These are phyloP conservation scores for Ectropis crepuscularia DNA, from an alignment of 2,888 invertebrate species.

Conservation along the genomic window DNA sequence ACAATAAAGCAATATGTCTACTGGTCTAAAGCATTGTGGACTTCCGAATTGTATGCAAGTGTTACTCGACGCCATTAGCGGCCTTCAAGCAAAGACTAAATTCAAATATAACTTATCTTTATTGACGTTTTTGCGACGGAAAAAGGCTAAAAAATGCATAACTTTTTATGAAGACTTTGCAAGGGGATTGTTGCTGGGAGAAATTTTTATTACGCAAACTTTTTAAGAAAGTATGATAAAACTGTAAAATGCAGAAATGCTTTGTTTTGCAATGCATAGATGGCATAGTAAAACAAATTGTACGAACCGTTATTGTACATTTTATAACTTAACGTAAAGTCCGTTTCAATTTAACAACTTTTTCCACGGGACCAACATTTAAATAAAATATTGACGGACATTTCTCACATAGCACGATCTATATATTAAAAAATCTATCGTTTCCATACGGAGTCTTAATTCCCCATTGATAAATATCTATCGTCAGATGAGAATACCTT, in stretches of 20 bases:
- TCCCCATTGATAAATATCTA: no score
- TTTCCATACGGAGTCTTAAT: no score
- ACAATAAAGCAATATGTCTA: slow-evolving; percentile 80
- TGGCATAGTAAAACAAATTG: neutral
- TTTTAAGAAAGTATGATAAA: slow-evolving; percentile 60
- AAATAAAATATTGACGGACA: no score
- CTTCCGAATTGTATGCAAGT: slow-evolving; percentile 74
- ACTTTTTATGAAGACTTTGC: slow-evolving; percentile 44
- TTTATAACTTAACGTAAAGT: no score
- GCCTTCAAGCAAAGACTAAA: slow-evolving; percentile 54
- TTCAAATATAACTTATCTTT: slow-evolving; percentile 46
- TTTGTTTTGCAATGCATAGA: slow-evolving; percentile 1
- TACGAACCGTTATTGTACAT: neutral
- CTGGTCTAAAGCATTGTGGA: slow-evolving; percentile 74
- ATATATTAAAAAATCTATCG: no score
- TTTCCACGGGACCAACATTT: no score
- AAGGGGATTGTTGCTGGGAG: slow-evolving; percentile 44
- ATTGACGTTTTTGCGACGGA: slow-evolving; percentile 54
- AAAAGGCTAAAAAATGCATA: slow-evolving; percentile 64
- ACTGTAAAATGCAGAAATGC: slow-evolving; percentile 37
- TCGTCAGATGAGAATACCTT: no score
- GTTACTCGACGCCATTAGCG: slow-evolving; percentile 71
- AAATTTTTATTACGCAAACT: slow-evolving; percentile 67
- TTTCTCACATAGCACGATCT: no score
- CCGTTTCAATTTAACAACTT: no score